Evolutionary conservation across 2,113 vertebrate genomes (phyloP).

Genomic region (Cyprinodon tularosa): DNA sequence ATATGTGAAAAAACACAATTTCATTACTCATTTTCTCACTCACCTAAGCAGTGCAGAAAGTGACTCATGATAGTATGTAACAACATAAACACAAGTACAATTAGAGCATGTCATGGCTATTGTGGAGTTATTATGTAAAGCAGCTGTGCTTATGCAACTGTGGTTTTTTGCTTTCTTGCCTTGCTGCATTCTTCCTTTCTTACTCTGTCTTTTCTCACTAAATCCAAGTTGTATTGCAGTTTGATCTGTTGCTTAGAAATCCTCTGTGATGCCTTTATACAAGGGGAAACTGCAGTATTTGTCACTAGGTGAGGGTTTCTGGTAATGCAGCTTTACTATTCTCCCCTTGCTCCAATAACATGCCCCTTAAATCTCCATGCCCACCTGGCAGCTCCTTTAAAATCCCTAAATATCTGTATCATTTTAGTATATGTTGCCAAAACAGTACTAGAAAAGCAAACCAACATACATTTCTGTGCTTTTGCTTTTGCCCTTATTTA

Average conservation of each 20-base stretch:
- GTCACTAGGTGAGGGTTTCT: constrained; percentile 59
- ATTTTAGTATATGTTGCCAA: constrained; percentile 51
- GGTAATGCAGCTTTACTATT: constrained; percentile 65
- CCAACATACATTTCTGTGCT: constrained; percentile 37
- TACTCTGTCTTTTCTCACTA: constrained; percentile 8
- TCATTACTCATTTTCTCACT: not conserved
- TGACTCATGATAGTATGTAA: constrained; percentile 21
- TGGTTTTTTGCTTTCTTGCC: not conserved
- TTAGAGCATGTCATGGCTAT: constrained; percentile 6
- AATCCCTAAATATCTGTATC: constrained; percentile 58
- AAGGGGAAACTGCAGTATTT: constrained; percentile 79
- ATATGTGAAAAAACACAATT: constrained; percentile 11
- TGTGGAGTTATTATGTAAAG: not conserved
- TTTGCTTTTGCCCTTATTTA: constrained; percentile 60
- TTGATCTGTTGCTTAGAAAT: constrained; percentile 81
- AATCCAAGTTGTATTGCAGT: constrained; percentile 61
- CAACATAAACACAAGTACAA: constrained; percentile 11
- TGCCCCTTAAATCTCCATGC: constrained; percentile 14
- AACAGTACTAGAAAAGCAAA: constrained; percentile 58
- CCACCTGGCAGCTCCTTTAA: constrained; percentile 39
- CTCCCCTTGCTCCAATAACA: constrained; percentile 41
- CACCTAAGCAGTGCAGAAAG: not conserved
- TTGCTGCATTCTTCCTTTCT: not conserved
- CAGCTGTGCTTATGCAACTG: not conserved
- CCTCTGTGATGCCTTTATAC: constrained; percentile 80